Evolutionary conservation across 2,888 invertebrate species (phyloP).

Genomic region (Temnothorax unifasciatus): DNA sequence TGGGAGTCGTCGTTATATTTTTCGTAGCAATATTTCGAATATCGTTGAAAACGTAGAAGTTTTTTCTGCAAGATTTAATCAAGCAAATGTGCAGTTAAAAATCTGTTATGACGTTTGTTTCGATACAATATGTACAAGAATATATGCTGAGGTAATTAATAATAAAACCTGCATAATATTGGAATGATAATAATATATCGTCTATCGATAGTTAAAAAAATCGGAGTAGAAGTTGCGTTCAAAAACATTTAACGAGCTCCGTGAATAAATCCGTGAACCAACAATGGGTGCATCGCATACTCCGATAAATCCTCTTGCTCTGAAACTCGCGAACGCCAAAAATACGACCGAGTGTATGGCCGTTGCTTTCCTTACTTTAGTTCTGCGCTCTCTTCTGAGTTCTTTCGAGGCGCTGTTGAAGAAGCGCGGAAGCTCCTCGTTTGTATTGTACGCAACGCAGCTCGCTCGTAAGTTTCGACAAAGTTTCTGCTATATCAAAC

Average conservation of each 20-base stretch:
- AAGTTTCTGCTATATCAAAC: conserved; percentile 73
- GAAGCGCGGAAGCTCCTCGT: conserved; percentile 59
- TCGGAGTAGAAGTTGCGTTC: neutral
- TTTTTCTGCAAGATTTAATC: neutral
- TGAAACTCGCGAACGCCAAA: conserved; percentile 56
- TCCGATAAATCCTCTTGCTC: conserved; percentile 45
- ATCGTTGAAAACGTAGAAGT: neutral
- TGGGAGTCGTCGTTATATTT: neutral
- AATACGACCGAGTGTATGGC: conserved; percentile 40
- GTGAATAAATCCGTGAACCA: conserved; percentile 40
- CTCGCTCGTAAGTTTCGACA: conserved; percentile 66
- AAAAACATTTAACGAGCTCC: conserved; percentile 35
- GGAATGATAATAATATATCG: neutral
- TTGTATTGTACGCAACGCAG: conserved; percentile 61
- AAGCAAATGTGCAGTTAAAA: neutral
- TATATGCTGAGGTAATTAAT: conserved; percentile 14
- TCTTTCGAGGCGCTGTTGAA: conserved; percentile 61
- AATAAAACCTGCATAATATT: neutral
- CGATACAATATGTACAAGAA: neutral
- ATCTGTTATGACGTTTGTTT: neutral
- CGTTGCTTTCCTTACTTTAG: conserved; percentile 58
- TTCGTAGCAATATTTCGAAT: neutral
- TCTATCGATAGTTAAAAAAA: conserved; percentile 4
- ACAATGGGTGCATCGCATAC: conserved; percentile 40
- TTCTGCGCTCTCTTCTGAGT: conserved; percentile 61